These are phyloP conservation scores for Alcis repandata DNA, from an alignment of 2,888 invertebrate genomes.

Conservation along the genomic window DNA sequence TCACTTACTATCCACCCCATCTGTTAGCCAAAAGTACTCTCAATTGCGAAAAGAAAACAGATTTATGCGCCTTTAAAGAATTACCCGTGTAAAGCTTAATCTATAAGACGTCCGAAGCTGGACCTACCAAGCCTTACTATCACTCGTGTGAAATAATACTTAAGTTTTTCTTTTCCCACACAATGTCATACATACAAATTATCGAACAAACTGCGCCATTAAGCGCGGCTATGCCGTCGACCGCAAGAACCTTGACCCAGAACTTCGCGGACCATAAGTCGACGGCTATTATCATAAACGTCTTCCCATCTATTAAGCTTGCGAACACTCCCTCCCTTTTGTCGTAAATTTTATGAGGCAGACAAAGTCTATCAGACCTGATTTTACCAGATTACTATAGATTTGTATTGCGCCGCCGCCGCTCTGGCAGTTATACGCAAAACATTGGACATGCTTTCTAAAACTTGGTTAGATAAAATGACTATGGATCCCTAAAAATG, in stretches of 20 bases:
- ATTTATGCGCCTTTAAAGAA: too few relatives aligned
- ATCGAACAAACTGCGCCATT: constrained; percentile 24
- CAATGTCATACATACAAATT: constrained; percentile 4
- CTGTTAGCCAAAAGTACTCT: too few relatives aligned
- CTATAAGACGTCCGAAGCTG: not conserved
- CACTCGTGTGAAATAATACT: too few relatives aligned
- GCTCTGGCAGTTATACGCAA: too few relatives aligned
- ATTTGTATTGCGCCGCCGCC: not conserved
- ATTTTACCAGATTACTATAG: not conserved
- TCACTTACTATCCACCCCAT: too few relatives aligned
- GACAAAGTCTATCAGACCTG: constrained; percentile 1
- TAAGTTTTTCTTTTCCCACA: constrained; percentile 13
- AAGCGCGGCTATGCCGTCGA: constrained; percentile 28
- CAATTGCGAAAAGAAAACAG: too few relatives aligned
- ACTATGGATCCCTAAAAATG: too few relatives aligned
- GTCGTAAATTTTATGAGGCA: constrained; percentile 24
- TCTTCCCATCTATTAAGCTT: constrained; percentile 37
- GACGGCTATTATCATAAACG: constrained; percentile 36
- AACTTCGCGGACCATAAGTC: constrained; percentile 36
- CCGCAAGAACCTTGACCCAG: constrained; percentile 45
- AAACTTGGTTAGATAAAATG: too few relatives aligned
- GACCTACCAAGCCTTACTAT: not conserved
- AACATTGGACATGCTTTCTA: too few relatives aligned
- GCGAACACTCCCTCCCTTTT: constrained; percentile 24
- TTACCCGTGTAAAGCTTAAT: too few relatives aligned